phyloP scores from a whole-genome alignment of 2,888 invertebrate species.

The Mylabris sibirica region DNA sequence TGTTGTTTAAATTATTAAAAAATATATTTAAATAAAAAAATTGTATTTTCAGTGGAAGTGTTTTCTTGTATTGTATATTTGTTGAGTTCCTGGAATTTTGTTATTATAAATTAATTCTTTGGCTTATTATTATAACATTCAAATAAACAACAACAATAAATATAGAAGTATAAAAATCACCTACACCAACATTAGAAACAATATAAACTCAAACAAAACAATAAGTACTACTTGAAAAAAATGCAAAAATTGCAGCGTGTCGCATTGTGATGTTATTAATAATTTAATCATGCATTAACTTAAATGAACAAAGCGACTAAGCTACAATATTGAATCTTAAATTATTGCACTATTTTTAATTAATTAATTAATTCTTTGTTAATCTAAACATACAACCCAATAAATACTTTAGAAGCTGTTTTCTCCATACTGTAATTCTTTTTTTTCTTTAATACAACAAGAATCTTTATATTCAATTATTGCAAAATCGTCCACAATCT shows the following conservation, averaged over 20 bases:
- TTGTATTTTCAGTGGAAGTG: no score
- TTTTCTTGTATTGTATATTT: conserved; percentile 25
- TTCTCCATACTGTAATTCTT: no score
- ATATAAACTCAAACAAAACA: conserved; percentile 17
- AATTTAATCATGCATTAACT: conserved; percentile 11
- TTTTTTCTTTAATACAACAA: not conserved
- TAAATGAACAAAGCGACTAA: not conserved
- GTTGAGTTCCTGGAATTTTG: conserved; percentile 14
- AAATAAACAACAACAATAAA: conserved; percentile 29
- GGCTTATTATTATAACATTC: conserved; percentile 31
- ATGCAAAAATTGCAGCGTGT: conserved; percentile 15
- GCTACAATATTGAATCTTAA: not conserved
- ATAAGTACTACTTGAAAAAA: conserved; percentile 22
- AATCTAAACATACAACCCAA: not conserved
- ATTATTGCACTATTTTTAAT: conserved; percentile 3
- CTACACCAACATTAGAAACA: conserved; percentile 29
- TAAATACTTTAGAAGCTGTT: conserved; percentile 5
- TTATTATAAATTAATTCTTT: conserved; percentile 31
- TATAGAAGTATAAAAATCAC: conserved; percentile 19
- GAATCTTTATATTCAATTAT: not conserved
- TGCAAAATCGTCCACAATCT: not conserved
- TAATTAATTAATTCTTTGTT: not conserved
- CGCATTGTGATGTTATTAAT: conserved; percentile 21
- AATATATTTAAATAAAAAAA: conserved; percentile 26
- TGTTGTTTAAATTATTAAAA: conserved; percentile 8